Conservation (phyloP, 2,888 invertebrate species). For the Kuschelorhynchus macadamiae region DNA sequence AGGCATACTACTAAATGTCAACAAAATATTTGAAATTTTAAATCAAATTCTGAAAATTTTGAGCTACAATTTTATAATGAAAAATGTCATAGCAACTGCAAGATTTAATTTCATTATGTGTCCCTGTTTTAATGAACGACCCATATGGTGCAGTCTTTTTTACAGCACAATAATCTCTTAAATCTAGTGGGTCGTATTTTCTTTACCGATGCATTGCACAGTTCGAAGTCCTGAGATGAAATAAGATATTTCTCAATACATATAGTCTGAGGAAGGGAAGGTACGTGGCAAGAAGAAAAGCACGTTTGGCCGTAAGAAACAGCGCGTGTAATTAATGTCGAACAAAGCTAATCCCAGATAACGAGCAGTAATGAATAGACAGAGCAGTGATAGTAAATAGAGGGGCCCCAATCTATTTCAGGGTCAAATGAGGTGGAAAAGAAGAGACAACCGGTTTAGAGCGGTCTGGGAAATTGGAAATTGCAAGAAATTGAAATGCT, state of each 20-base stretch:
- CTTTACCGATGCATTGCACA: too few species aligned
- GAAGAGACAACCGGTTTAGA: conserved; percentile 23
- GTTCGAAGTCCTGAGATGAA: too few species aligned
- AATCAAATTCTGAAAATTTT: too few species aligned
- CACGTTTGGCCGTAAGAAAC: conserved; percentile 13
- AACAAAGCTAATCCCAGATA: conserved; percentile 35
- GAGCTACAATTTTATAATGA: too few species aligned
- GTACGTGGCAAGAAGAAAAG: not conserved
- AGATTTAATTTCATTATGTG: too few species aligned
- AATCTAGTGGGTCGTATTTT: too few species aligned
- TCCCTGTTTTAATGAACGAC: too few species aligned
- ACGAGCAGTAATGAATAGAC: conserved; percentile 38
- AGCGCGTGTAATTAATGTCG: conserved; percentile 28
- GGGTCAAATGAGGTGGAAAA: conserved; percentile 27
- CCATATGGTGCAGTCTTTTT: too few species aligned
- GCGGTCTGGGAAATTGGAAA: conserved; percentile 22
- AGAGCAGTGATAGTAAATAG: conserved; percentile 36
- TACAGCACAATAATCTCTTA: too few species aligned
- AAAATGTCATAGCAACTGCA: too few species aligned
- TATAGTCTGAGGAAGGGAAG: not conserved
- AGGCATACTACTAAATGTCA: too few species aligned
- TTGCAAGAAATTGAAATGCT: conserved; percentile 27
- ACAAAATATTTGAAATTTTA: too few species aligned
- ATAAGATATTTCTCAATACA: not conserved
- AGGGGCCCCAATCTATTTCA: conserved; percentile 25